Base-by-base conservation (phyloP, 2,797 vertebrate genomes). In the Columba guinea region DNA sequence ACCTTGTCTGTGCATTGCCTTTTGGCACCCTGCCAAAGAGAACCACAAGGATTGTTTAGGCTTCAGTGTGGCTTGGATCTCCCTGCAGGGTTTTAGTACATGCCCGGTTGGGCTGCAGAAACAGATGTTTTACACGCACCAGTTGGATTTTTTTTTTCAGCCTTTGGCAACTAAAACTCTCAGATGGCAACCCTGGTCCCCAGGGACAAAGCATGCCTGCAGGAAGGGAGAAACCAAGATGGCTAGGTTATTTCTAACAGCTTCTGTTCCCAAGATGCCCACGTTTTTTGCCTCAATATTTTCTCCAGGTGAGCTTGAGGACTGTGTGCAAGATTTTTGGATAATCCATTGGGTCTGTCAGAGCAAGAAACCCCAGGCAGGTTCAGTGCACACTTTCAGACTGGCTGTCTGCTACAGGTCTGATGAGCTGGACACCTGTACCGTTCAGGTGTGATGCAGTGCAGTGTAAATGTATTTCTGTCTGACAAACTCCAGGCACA, bases 1-100 rank as follows among this genome's bases (percentile, higher is more conserved):
- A 84, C 13, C 9, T 0, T 0, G 8, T 18, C 24, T 13, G 2
- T 64, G n/a, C 55, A 21, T 41, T 15, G 46, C 28, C 14, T 65
- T 64, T 16, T 0, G 2, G 24, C 34, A 53, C 13, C n/a, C 22
- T 2, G 4, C 13, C 1, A 0, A 75, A 83, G n/a, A 30, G 51
- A 84, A 35, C 44, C 3, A 2, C 2, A 1, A 89, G 55, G 21
- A n/a, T 44, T 60, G 19, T 58, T 87, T 89, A 74, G 51, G 64
- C 35, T 65, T 89, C 2, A 2, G 5, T 48, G 56, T 74, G 35
- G 69, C 35, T 59, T 84, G 27, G 35, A 37, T 88, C 44, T 71
- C 67, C 35, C 52, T 69, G 11, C 7, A 34, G 46, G 34, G 27
- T 51, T 81, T 94, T 90, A 48, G 62, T 81, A 62, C 6, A 7